Evolutionary conservation across 2,113 vertebrate genomes (phyloP).

Genomic region (Hydrochoerus hydrochaeris): DNA sequence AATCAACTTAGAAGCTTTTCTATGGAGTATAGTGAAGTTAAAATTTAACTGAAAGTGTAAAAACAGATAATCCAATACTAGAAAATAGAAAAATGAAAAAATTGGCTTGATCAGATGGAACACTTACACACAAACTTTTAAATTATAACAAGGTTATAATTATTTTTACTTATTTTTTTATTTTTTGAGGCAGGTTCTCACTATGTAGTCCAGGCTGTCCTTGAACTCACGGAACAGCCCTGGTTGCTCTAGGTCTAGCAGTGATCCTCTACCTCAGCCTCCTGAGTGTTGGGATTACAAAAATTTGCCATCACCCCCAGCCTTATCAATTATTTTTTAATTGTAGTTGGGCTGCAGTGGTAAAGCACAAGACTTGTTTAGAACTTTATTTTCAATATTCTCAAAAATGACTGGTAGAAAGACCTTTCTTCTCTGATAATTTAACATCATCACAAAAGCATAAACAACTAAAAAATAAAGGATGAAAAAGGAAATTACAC

Average conservation of each 20-base stretch:
- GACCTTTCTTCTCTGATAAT: not conserved
- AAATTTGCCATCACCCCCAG: not conserved
- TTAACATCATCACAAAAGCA: not conserved
- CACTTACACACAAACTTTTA: not conserved
- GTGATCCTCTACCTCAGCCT: too few relatives aligned
- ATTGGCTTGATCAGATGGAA: not conserved
- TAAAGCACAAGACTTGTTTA: not conserved
- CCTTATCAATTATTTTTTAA: not conserved
- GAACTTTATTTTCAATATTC: not conserved
- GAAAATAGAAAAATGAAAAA: not conserved
- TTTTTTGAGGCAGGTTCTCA: too few relatives aligned
- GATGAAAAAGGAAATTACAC: not conserved
- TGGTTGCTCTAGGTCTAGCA: too few relatives aligned
- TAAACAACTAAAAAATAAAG: not conserved
- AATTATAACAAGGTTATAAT: not conserved
- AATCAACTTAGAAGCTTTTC: not conserved
- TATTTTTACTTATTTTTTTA: not conserved
- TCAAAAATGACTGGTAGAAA: not conserved
- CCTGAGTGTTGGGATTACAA: too few relatives aligned
- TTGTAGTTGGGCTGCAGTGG: not conserved
- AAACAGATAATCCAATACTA: not conserved
- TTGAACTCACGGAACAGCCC: too few relatives aligned
- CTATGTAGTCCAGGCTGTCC: too few relatives aligned
- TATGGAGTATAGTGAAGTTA: not conserved
- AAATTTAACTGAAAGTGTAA: not conserved